phyloP scores from a whole-genome alignment of 1,140 invertebrate genomes.

The Ceratina australensis region DNA sequence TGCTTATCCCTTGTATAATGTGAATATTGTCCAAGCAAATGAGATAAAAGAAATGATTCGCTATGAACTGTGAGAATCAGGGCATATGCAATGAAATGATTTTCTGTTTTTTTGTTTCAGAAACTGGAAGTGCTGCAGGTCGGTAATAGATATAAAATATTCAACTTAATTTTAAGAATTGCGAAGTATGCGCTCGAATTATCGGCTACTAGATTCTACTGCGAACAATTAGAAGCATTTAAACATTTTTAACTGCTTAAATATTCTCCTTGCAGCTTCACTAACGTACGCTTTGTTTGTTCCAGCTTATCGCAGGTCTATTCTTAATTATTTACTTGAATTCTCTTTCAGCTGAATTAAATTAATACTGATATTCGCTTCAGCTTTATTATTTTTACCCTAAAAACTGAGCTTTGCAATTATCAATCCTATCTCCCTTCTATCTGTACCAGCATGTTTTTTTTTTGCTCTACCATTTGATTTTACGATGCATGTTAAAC shows the following conservation, averaged over 20 bases:
- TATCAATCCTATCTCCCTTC: neutral
- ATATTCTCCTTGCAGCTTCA: slow-evolving; percentile 28
- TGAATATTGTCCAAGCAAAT: neutral
- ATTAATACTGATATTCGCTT: slow-evolving; percentile 5
- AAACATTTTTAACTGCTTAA: neutral
- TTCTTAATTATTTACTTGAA: too few relatives aligned
- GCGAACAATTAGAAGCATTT: slow-evolving; percentile 15
- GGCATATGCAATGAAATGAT: neutral
- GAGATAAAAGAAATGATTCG: neutral
- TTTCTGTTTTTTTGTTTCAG: slow-evolving; percentile 58
- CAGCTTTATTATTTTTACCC: slow-evolving; percentile 1
- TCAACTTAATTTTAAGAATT: neutral
- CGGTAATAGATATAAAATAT: slow-evolving; percentile 45
- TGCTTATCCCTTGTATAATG: neutral
- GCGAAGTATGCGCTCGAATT: slow-evolving; percentile 59
- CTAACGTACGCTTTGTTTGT: neutral
- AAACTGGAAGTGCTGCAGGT: slow-evolving; percentile 68
- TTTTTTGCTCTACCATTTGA: neutral
- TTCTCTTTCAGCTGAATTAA: too few relatives aligned
- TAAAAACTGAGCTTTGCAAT: slow-evolving; percentile 50
- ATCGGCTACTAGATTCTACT: slow-evolving; percentile 21
- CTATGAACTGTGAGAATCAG: neutral
- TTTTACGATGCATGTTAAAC: neutral
- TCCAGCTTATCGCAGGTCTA: slow-evolving; percentile 3
- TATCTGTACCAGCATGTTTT: neutral